Percentiles rank a stretch among this genome's conserved stretches.
Evolutionary conservation across 2,888 invertebrate species (phyloP).

Genomic region (Agrotis exclamationis): DNA sequence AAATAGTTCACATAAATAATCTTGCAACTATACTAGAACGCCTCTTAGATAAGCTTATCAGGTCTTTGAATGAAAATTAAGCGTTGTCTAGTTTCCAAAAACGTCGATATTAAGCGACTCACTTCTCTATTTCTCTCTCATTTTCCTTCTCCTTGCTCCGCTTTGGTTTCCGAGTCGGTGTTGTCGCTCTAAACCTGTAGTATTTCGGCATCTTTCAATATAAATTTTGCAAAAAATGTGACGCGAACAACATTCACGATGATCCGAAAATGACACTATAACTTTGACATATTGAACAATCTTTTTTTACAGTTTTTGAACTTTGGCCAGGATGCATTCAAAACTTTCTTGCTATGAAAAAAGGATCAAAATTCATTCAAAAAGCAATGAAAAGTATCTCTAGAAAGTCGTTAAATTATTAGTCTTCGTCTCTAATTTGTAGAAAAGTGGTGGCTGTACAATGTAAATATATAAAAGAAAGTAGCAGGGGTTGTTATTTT

Average conservation of each 20-base stretch:
- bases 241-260: conserved; percentile 55
- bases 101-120: no score
- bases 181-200: conserved; percentile 85
- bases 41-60: no score
- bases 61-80: no score
- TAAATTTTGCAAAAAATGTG: conserved; percentile 80
- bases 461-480: no score
- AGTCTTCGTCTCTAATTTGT: no score
- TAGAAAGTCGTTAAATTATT: no score
- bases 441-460: no score
- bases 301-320: conserved; percentile 28
- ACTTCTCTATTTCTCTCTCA: conserved; percentile 76
- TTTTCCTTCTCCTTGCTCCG: conserved; percentile 76
- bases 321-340: conserved; percentile 30
- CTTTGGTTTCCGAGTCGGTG: conserved; percentile 80
- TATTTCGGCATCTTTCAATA: conserved; percentile 86
- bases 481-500: no score
- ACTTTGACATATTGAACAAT: conserved; percentile 40
- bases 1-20: not conserved
- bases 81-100: no score
- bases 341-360: not conserved
- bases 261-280: conserved; percentile 71
- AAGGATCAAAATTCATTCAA: not conserved
- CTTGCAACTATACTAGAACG: no score
- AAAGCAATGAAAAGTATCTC: no score